Percentiles rank a stretch among this genome's conserved stretches.
Conservation (phyloP, 2,888 invertebrate species). For the Trachelus stipa region DNA sequence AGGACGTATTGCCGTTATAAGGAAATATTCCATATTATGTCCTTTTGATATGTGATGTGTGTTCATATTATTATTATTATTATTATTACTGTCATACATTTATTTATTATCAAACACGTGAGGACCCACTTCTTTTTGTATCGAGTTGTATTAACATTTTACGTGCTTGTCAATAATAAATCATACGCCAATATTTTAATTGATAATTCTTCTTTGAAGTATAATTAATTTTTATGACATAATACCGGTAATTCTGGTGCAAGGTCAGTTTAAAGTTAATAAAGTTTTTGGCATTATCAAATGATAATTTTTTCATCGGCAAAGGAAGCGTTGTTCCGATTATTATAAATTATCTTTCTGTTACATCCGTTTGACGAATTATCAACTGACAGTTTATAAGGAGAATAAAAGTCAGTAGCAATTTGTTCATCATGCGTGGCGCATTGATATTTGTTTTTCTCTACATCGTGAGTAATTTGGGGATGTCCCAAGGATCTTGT, state of each 20-base stretch:
- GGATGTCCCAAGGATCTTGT: not conserved
- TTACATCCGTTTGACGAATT: not conserved
- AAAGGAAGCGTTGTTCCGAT: not conserved
- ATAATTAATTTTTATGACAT: not conserved
- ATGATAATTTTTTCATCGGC: not conserved
- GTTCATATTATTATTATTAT: slow-evolving; percentile 43
- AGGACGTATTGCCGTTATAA: slow-evolving; percentile 1
- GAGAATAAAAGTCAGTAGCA: not conserved
- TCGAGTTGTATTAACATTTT: slow-evolving; percentile 46
- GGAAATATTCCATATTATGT: slow-evolving; percentile 14
- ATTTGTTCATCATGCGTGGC: not conserved
- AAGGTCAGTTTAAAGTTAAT: not conserved
- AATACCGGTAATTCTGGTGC: not conserved
- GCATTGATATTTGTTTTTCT: not conserved
- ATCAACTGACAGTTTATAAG: not conserved
- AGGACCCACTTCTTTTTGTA: slow-evolving; percentile 39
- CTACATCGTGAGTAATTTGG: not conserved
- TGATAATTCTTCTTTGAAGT: not conserved
- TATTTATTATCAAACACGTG: slow-evolving; percentile 41
- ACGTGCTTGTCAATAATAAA: slow-evolving; percentile 52
- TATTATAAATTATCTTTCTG: not conserved
- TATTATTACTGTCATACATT: slow-evolving; percentile 42
- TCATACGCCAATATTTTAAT: slow-evolving; percentile 8
- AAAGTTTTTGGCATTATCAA: not conserved
- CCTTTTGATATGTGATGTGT: slow-evolving; percentile 47